Base-by-base conservation (phyloP, 2,113 vertebrate species). In the Dissostichus mawsoni region DNA sequence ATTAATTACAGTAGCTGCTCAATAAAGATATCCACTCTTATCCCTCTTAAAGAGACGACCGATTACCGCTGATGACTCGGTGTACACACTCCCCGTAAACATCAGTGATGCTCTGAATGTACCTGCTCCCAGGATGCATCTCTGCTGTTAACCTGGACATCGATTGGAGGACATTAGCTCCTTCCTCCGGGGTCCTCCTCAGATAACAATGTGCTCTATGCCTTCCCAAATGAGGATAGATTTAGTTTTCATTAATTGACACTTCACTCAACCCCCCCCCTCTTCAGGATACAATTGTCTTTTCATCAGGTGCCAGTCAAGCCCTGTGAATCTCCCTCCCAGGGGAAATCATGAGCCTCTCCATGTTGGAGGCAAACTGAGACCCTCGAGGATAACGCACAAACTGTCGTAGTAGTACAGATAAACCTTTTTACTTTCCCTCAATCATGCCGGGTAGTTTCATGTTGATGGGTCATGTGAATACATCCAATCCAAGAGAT, bases 181-280 rank as follows among this genome's bases (percentile, higher is more conserved):
- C 73, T 41, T 74, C 80, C 79, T 83, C 55, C 48, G 0, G 87
- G 79, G 88, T 61, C 71, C 51, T 71, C 56, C 58, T 86, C 69
- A 2, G 56, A 83, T 81, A 86, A 88, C 88, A 69, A 72, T 23
- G 53, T 41, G 18, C 74, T 62, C 76, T 56, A 20, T 51, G 79
- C 59, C 78, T 89, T 76, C 68, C 74, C 44, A 58, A 82, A 90
- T 70, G 64, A 79, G 69, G 81, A 84, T 73, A 57, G 82, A 81
- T 92, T 81, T 80, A 75, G 68, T 88, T 82, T 88, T 83, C 65
- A 56, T 84, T 85, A 70, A 91, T 83, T 69, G 80, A 83, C 64
- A 47, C 47, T 0, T 73, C 76, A 29, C 3, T 29, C 29, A 29
- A 25, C 25, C 0, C 25, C 16, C 66, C 48, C 14, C 50, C 41